Evolutionary conservation across 2,888 invertebrate genomes (phyloP).

Genomic region (Thysanoteuthis rhombus): DNA sequence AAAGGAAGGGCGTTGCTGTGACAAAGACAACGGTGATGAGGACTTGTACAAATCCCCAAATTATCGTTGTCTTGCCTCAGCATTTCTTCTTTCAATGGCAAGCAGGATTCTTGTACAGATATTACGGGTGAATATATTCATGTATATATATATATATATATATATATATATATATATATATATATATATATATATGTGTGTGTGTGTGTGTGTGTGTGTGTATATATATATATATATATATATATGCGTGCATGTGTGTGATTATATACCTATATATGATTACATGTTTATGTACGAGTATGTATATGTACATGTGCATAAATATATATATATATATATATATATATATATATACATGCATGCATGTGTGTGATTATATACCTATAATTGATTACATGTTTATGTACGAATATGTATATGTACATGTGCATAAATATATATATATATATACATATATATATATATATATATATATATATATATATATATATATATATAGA

Average conservation of each 20-base stretch:
- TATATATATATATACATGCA: slow-evolving; percentile 15
- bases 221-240: slow-evolving; percentile 16
- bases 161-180: not conserved
- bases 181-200: not conserved
- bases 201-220: not conserved
- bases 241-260: not conserved
- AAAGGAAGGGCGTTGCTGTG: too few species aligned
- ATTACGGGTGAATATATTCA: not conserved
- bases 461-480: slow-evolving; percentile 27
- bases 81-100: too few species aligned
- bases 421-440: not conserved
- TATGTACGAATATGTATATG: too few species aligned
- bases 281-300: not conserved
- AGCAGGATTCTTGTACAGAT: too few species aligned
- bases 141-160: too few species aligned
- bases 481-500: slow-evolving; percentile 15
- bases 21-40: too few species aligned
- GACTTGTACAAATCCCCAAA: too few species aligned
- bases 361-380: not conserved
- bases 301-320: too few species aligned
- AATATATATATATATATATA: too few species aligned
- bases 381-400: too few species aligned
- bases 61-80: too few species aligned
- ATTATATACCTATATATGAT: not conserved
- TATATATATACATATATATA: not conserved